phyloP scores from a whole-genome alignment of 92 coral and sea anemone species.

The Zoanthus sansibaricus region DNA sequence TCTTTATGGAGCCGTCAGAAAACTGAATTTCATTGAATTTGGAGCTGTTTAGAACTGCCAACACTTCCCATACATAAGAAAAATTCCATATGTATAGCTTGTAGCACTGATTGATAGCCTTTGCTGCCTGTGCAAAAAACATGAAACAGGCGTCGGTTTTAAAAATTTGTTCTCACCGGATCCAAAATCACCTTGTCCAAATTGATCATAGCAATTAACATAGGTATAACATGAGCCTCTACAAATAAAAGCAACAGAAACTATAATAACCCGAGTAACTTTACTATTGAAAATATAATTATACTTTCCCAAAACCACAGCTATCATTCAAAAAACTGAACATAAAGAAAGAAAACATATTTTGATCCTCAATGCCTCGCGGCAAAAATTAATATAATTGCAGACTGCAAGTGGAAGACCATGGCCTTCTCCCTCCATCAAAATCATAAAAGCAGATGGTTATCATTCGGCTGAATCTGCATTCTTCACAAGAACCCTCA shows the following conservation, averaged over 20 bases:
- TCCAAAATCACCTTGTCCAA: neutral
- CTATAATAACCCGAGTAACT: neutral
- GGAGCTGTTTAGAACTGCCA: too few relatives aligned
- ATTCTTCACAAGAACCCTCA: neutral
- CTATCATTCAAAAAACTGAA: constrained; percentile 43
- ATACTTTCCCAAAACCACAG: constrained; percentile 47
- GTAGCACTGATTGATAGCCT: too few relatives aligned
- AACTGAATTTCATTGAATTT: too few relatives aligned
- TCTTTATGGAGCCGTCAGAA: too few relatives aligned
- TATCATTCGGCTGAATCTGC: constrained; percentile 18
- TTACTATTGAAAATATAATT: neutral
- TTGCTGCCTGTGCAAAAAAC: too few relatives aligned
- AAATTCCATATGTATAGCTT: too few relatives aligned
- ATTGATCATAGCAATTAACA: neutral
- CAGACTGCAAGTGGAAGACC: constrained; percentile 20
- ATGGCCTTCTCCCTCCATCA: constrained; percentile 45
- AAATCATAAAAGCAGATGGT: constrained; percentile 34
- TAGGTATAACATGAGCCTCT: neutral
- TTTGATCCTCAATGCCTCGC: constrained; percentile 39
- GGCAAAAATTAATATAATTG: constrained; percentile 16
- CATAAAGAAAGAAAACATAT: constrained; percentile 20
- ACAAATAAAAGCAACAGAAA: neutral
- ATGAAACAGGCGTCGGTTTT: neutral
- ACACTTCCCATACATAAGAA: too few relatives aligned
- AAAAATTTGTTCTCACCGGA: neutral